phyloP scores from a whole-genome alignment of 2,113 vertebrate genomes.

The Rhinolophus ferrumequinum region DNA sequence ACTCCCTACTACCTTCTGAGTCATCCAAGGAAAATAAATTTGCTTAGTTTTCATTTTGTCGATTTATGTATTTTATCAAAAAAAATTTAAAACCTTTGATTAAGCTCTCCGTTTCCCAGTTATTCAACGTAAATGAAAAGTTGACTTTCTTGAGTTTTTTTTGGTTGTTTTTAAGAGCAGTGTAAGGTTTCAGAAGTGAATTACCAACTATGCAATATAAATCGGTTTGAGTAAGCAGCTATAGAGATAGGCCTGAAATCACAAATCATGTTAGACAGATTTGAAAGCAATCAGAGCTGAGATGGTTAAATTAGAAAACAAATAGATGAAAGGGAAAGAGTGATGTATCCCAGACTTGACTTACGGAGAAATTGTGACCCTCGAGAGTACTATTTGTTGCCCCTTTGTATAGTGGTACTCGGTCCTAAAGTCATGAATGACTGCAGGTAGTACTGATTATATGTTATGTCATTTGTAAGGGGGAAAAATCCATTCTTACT shows the following conservation, averaged over 20 bases:
- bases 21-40: conserved; percentile 44
- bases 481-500: neutral
- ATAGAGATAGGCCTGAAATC: neutral
- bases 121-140: neutral
- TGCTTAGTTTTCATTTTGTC: neutral
- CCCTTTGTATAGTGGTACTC: neutral
- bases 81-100: neutral
- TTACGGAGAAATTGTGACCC: neutral
- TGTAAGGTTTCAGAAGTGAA: neutral
- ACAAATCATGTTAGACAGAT: neutral
- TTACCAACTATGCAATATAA: neutral
- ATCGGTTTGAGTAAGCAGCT: neutral
- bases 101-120: neutral
- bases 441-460: neutral
- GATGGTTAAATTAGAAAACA: neutral
- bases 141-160: neutral
- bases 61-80: neutral
- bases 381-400: neutral
- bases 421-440: neutral
- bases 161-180: neutral
- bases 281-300: conserved; percentile 9
- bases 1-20: neutral
- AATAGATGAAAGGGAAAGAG: neutral
- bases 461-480: neutral
- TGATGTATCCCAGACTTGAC: neutral